Base-by-base conservation (phyloP, 2,113 vertebrate species). In the Clarias batrachus region DNA sequence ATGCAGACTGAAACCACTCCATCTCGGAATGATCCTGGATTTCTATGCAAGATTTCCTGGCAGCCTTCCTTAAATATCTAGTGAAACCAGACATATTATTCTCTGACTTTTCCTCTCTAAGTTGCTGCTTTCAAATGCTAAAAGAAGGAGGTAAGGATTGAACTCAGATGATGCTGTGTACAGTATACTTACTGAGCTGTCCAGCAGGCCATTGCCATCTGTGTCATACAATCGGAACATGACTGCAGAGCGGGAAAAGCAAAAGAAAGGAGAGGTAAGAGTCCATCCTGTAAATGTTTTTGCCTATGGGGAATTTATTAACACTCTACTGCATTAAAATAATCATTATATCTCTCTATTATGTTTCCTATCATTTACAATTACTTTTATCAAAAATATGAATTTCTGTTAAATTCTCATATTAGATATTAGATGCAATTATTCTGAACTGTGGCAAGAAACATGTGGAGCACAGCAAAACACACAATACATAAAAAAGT, bases 201-300 rank as follows among this genome's bases (percentile, higher is more conserved):
- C 97, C 94, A 99, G 94, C 2, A 97, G 92, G 21, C 97, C 97
- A 0, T 98, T 99, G 7, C 97, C 97, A 89, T 99, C 97, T 0
- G 96, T 97, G 41, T 99, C 98, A 0, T 99, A 99, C 68, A 99
- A 96, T 81, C 96, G 96, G 92, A 99, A 99, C 97, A 98, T 97
- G 92, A 98, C 97, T 98, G 92, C 48, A 94, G 90, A 91, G 90
- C 84, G 91, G 92, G 60, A 93, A 70, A 88, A 33, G 90, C 21
- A 80, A 92, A 78, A 88, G 63, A 88, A 37, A 91, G 17, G 59
- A 92, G 82, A 87, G 81, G 88, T 77, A 57, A 89, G n/a, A 85
- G 57, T n/a, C 37, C 16, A 83, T 73, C 10, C 62, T 86, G 71
- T 80, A 74, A 37, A 73, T 48, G 11, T 59, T 30, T 33, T 33